Conservation (phyloP, 2,888 invertebrate species). For the Brachyptera risi region DNA sequence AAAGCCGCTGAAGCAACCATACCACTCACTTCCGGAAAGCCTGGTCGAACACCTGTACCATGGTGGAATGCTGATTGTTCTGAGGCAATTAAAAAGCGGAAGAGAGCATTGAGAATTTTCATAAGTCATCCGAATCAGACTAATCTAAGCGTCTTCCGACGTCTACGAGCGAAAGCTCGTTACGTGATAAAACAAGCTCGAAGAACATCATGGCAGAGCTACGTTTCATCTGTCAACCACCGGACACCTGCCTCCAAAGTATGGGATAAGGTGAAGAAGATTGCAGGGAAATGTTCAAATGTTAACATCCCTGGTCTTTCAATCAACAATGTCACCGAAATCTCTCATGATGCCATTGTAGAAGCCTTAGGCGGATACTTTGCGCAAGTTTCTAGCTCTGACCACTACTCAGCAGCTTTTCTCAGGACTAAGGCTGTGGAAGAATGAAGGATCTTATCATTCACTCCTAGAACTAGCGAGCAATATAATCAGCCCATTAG, state of each 20-base stretch:
- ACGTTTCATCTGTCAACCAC: background rate
- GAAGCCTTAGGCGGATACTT: background rate
- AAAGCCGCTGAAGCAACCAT: background rate
- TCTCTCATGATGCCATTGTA: background rate
- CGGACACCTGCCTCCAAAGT: background rate
- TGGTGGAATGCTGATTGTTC: conserved; percentile 9
- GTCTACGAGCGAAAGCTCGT: background rate
- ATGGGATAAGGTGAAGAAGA: background rate
- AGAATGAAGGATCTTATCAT: background rate
- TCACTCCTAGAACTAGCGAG: background rate
- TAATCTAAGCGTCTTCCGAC: background rate
- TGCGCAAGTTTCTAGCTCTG: conserved; percentile 5
- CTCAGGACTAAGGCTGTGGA: background rate
- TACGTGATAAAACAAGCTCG: background rate
- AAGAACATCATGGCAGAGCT: background rate
- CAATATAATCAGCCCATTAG: background rate
- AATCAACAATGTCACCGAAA: background rate
- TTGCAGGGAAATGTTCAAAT: background rate
- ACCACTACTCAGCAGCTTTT: background rate
- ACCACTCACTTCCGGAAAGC: background rate
- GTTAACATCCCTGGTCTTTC: background rate
- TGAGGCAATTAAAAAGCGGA: background rate
- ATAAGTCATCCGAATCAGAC: background rate
- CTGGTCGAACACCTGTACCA: background rate
- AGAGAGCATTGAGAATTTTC: background rate